phyloP scores from a whole-genome alignment of 2,113 vertebrate genomes.

The Aspiorhynchus laticeps region DNA sequence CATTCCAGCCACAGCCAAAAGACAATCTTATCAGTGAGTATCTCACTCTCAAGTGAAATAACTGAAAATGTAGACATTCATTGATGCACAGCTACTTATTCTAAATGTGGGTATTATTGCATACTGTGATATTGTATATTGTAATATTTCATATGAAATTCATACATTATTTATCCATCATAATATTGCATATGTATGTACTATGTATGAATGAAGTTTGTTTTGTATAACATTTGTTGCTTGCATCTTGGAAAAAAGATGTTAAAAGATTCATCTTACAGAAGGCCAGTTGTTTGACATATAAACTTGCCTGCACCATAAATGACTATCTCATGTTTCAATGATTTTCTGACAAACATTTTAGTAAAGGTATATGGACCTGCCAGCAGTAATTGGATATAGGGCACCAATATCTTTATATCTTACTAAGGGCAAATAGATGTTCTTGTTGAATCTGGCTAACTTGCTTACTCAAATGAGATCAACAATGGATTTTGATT shows the following conservation, averaged over 20 bases:
- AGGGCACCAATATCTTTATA: slow-evolving; percentile 46
- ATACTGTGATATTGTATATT: too few species aligned
- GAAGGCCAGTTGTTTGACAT: too few species aligned
- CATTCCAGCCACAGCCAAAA: too few species aligned
- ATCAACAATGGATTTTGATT: slow-evolving; percentile 68
- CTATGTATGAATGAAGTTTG: too few species aligned
- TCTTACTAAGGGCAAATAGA: slow-evolving; percentile 28
- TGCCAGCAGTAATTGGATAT: background rate
- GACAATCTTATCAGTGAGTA: too few species aligned
- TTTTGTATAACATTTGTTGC: background rate
- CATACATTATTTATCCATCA: too few species aligned
- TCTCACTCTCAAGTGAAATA: background rate
- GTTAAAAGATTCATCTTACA: too few species aligned
- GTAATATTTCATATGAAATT: too few species aligned
- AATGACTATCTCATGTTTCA: background rate
- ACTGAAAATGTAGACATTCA: background rate
- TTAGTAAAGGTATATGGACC: slow-evolving; percentile 32
- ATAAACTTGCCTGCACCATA: background rate
- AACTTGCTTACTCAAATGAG: slow-evolving; percentile 59
- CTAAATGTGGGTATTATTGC: background rate
- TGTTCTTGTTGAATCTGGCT: slow-evolving; percentile 54
- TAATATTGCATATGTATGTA: too few species aligned
- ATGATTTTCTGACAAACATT: slow-evolving; percentile 20
- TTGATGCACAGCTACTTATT: background rate
- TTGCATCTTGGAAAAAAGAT: too few species aligned